Evolutionary conservation across 2,888 invertebrate genomes (phyloP).

Genomic region (Tridacna gigas): DNA sequence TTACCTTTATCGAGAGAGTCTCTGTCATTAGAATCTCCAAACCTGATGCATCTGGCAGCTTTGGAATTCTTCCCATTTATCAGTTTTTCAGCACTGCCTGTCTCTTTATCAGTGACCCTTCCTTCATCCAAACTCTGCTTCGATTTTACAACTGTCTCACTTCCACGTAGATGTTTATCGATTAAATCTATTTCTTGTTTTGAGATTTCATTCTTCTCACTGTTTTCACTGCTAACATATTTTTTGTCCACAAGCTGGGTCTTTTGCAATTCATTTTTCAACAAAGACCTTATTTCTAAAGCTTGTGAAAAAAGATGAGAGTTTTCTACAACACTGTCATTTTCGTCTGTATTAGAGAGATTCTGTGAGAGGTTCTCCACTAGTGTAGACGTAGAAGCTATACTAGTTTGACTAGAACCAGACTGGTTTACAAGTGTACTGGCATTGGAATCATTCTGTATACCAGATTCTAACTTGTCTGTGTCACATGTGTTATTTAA

Average conservation of each 20-base stretch:
- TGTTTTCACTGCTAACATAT: background rate
- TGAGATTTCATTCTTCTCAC: background rate
- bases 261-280: too few relatives aligned
- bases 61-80: conserved; percentile 23
- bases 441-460: conserved; percentile 50
- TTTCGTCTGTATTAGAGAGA: conserved; percentile 42
- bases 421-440: conserved; percentile 63
- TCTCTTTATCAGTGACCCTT: background rate
- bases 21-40: conserved; percentile 42
- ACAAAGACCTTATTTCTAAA: too few relatives aligned
- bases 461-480: background rate
- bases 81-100: background rate
- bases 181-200: background rate
- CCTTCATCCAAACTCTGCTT: background rate
- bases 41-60: conserved; percentile 44
- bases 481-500: background rate
- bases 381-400: conserved; percentile 58
- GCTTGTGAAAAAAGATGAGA: background rate
- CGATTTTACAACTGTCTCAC: background rate
- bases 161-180: background rate
- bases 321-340: background rate
- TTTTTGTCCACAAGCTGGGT: too few relatives aligned
- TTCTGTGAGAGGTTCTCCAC: conserved; percentile 59
- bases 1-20: too few relatives aligned
- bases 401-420: conserved; percentile 54